Conservation (phyloP, 2,113 vertebrate genomes). For the Leucosticte australis region DNA sequence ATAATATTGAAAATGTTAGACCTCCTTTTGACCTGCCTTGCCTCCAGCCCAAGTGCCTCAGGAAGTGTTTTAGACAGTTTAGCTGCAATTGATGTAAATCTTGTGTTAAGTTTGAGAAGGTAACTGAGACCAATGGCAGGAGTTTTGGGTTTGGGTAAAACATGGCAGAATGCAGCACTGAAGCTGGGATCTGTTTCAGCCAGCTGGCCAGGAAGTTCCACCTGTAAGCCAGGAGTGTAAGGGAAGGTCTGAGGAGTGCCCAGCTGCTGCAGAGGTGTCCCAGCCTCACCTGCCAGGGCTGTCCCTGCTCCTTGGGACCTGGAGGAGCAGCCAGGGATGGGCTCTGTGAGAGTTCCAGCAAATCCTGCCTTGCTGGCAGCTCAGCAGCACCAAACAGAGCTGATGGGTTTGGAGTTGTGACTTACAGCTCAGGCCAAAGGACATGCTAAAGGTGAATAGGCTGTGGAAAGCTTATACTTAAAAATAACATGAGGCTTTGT, state of each 20-base stretch:
- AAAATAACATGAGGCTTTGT: not conserved
- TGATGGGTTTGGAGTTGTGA: not conserved
- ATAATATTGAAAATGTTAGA: not conserved
- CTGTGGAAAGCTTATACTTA: not conserved
- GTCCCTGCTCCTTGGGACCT: not conserved
- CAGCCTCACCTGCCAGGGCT: rapidly evolving
- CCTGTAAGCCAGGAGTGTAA: not conserved
- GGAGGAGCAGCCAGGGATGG: not conserved
- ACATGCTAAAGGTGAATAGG: not conserved
- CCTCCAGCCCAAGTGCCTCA: not conserved
- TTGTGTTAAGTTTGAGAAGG: not conserved
- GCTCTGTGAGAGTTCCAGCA: rapidly evolving
- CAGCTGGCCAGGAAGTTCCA: rapidly evolving
- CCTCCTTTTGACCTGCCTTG: not conserved
- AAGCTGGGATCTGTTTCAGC: not conserved
- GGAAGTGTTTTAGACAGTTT: not conserved
- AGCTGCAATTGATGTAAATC: not conserved
- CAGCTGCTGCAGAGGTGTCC: not conserved
- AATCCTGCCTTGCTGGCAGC: not conserved
- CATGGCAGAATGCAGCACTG: not conserved
- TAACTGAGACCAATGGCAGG: not conserved
- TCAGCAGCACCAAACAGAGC: not conserved
- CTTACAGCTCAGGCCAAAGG: not conserved
- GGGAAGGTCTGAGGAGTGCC: not conserved
- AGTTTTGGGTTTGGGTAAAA: not conserved